Evolutionary conservation across 2,797 vertebrate genomes (phyloP), one percentile per base, ranked within the genome.

Genomic region (Mycteria americana): DNA sequence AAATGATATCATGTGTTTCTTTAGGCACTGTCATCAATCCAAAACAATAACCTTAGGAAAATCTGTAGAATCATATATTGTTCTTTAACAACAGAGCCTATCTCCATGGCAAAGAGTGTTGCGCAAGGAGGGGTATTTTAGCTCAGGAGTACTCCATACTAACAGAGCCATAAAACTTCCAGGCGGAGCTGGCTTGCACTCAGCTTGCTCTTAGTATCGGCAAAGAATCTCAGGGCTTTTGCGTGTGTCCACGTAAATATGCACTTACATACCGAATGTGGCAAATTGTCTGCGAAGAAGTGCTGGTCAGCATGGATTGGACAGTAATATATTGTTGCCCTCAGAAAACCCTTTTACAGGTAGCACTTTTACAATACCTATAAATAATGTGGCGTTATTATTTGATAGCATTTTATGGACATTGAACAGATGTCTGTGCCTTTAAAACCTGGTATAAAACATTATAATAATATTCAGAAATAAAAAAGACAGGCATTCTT

Each of bases 1-100:
- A 91, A 97, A 77, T 89, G 17, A 74, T 57, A 74, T 81, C 46
- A 74, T 83, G 11, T 89, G 63, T 93, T 96, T 88, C 77, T 90
- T 95, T 95, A 87, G 75, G 45, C 45, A 80, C 33, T 46, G 33
- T 68, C 50, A 70, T 89, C 53, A 51, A 41, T 63, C 30, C 27
- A 35, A 88, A 94, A 72, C 68, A 95, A 89, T 45, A 82, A 83
- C 25, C 8, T 39, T 41, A 57, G 48, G 35, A 93, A 85, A 94
- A 77, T 68, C 53, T 50, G 6, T 82, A 68, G 45, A 80, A 74
- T 62, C n/a, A 13, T 43, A 51, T 60, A 75, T 62, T 83, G n/a
- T 65, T 89, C 50, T 95, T 87, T 57, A 92, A 89, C 25, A 82
- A 63, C 74, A 79, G 30, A 87, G 12, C 8, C 14, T 63, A 62